Conservation (phyloP, 2,797 vertebrate species). For the Mallotus villosus region DNA sequence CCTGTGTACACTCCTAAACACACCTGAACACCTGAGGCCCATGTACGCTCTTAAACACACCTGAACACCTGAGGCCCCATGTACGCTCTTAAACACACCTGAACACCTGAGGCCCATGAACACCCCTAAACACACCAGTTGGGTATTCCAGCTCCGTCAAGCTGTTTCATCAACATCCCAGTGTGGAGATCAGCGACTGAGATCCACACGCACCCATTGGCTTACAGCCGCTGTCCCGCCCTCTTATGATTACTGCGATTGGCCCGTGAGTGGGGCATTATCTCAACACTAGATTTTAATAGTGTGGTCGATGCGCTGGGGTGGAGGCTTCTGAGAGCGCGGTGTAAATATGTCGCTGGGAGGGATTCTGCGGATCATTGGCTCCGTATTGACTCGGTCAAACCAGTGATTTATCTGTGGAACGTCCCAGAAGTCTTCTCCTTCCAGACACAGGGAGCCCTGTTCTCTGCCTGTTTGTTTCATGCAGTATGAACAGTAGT, state of each 20-base stretch:
- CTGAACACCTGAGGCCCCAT: too few species aligned
- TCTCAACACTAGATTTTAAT: conserved; percentile 56
- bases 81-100: too few species aligned
- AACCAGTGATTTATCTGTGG: conserved; percentile 28
- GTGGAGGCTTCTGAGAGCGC: conserved; percentile 27
- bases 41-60: background rate
- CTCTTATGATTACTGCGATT: conserved; percentile 40
- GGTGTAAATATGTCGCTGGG: conserved; percentile 25
- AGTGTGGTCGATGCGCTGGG: conserved; percentile 43
- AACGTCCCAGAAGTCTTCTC: conserved; percentile 3
- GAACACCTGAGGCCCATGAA: too few species aligned
- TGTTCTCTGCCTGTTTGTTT: background rate
- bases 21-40: too few species aligned
- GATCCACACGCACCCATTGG: background rate
- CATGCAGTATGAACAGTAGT: background rate
- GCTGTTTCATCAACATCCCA: background rate
- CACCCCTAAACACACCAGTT: too few species aligned
- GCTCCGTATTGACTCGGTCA: conserved; percentile 32
- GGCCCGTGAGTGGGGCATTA: conserved; percentile 53
- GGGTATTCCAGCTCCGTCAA: background rate
- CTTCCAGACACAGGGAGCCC: background rate
- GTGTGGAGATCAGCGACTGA: background rate
- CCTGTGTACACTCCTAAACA: too few species aligned
- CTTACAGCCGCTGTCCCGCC: conserved; percentile 14
- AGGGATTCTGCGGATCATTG: conserved; percentile 37